These are phyloP conservation scores for Silurus lanzhouensis DNA, from an alignment of 2,797 vertebrate genomes.

Conservation along the genomic window DNA sequence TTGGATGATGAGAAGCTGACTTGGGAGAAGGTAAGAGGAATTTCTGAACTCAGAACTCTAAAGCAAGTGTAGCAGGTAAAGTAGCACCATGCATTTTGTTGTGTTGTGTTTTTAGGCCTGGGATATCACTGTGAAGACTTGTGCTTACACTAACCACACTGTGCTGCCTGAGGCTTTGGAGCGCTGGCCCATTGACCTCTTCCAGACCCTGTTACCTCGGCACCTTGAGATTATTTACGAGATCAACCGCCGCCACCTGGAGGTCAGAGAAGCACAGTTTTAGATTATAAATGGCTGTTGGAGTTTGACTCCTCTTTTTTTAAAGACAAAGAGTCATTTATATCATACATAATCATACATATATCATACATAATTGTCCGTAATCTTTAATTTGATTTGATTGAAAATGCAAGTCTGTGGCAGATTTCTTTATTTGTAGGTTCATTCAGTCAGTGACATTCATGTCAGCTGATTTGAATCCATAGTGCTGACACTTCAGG, in stretches of 20 bases:
- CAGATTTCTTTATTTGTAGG: not conserved
- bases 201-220: slow-evolving; percentile 88
- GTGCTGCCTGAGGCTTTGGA: slow-evolving; percentile 96
- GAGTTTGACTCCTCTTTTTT: not conserved
- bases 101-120: slow-evolving; percentile 79
- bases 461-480: not conserved
- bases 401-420: not conserved
- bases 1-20: slow-evolving; percentile 88
- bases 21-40: slow-evolving; percentile 84
- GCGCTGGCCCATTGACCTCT: slow-evolving; percentile 93
- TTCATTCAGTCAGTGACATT: not conserved
- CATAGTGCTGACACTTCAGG: not conserved
- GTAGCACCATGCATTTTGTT: not conserved
- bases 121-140: slow-evolving; percentile 88
- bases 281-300: not conserved
- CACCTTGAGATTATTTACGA: slow-evolving; percentile 93
- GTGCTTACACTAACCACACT: slow-evolving; percentile 97
- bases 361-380: no score
- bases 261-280: slow-evolving; percentile 72
- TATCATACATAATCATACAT: not conserved
- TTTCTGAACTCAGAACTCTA: not conserved
- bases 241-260: slow-evolving; percentile 92
- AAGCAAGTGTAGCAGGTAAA: not conserved
- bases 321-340: slow-evolving; percentile 4
- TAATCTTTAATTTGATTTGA: no score